Evolutionary conservation across 2,113 vertebrate species (phyloP).

Genomic region (Syrmaticus mikado): DNA sequence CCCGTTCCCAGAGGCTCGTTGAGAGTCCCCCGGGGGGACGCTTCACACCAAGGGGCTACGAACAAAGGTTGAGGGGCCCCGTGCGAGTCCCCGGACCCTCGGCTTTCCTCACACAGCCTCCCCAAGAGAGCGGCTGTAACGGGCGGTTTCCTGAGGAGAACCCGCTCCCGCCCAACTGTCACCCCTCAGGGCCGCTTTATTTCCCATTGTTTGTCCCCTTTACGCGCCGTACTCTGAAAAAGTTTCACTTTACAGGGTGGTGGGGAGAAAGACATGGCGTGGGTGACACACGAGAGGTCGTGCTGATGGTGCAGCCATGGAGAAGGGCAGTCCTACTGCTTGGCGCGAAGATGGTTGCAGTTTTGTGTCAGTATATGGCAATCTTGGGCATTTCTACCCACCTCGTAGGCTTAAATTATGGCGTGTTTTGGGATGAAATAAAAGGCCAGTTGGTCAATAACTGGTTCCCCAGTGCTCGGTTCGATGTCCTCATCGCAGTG

Average conservation of each 20-base stretch:
- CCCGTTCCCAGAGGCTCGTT: too few relatives aligned
- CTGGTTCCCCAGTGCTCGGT: neutral
- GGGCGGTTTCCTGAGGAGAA: neutral
- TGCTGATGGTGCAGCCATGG: neutral
- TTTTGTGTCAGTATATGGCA: neutral
- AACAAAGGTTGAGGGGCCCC: neutral
- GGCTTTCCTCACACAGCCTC: neutral
- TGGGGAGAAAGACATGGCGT: neutral
- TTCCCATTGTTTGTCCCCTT: neutral
- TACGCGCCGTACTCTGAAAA: neutral
- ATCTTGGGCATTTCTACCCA: neutral
- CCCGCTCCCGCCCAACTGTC: neutral
- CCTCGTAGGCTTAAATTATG: too few relatives aligned
- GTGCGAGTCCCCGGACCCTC: neutral
- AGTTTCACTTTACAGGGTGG: neutral
- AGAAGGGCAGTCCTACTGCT: neutral
- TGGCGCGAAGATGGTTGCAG: neutral
- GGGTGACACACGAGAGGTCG: neutral
- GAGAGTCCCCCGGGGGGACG: neutral
- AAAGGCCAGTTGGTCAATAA: neutral
- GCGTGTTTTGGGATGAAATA: rapidly evolving
- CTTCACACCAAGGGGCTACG: too few relatives aligned
- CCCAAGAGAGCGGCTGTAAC: neutral
- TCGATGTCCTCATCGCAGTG: neutral
- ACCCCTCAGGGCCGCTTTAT: neutral